Evolutionary conservation across 2,888 invertebrate species (phyloP).

Genomic region (Dermolepida albohirtum): DNA sequence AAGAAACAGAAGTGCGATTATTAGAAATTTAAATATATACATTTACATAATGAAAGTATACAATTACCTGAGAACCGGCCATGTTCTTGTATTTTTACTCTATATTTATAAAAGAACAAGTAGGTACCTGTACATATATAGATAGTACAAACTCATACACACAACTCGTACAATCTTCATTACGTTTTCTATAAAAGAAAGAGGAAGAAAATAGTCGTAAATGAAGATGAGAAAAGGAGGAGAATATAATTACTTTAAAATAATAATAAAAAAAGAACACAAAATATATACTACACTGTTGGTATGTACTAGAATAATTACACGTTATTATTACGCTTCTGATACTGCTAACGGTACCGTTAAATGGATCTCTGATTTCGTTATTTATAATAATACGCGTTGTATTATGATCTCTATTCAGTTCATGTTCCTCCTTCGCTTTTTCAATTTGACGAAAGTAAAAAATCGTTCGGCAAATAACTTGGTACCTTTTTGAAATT

Average conservation of each 20-base stretch:
- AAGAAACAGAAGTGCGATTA: slow-evolving; percentile 41
- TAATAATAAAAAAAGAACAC: neutral
- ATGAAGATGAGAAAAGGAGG: neutral
- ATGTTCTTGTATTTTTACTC: slow-evolving; percentile 10
- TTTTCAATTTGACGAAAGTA: no score
- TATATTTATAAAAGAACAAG: slow-evolving; percentile 12
- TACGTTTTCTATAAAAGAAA: slow-evolving; percentile 1
- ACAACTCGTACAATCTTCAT: neutral
- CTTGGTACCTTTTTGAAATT: no score
- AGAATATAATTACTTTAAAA: neutral
- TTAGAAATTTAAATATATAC: slow-evolving; percentile 45
- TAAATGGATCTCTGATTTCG: slow-evolving; percentile 6
- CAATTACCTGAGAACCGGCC: slow-evolving; percentile 39
- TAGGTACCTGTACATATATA: neutral
- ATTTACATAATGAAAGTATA: slow-evolving; percentile 43
- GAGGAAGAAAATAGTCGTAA: neutral
- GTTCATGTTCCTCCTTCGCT: neutral
- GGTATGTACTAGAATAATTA: slow-evolving; percentile 4
- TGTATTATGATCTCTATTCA: neutral
- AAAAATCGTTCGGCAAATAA: no score
- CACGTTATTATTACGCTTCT: slow-evolving; percentile 2
- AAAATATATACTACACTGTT: neutral
- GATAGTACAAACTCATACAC: neutral
- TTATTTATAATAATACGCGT: neutral
- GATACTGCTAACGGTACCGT: neutral